Conservation (phyloP, 1,140 invertebrate genomes). For the Heterodera carotae region DNA sequence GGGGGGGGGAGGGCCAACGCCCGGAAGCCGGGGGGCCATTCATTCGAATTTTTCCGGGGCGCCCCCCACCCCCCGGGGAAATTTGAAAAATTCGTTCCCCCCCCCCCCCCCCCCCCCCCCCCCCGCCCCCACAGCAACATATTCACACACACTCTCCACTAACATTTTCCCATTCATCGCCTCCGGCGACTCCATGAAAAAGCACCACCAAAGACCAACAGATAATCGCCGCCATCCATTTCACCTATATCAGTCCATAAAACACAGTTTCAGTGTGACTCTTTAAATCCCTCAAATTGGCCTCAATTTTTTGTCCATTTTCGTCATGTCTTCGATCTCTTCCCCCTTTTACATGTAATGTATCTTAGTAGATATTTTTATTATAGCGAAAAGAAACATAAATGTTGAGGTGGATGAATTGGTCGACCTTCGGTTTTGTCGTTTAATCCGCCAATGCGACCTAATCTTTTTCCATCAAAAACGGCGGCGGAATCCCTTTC, state of each 20-base stretch:
- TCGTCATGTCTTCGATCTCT: not conserved
- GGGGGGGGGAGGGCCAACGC: too few relatives aligned
- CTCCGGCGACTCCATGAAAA: not conserved
- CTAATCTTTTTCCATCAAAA: too few relatives aligned
- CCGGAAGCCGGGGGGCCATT: not conserved
- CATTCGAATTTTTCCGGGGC: not conserved
- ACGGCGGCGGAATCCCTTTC: too few relatives aligned
- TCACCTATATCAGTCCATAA: too few relatives aligned
- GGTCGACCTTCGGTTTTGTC: too few relatives aligned
- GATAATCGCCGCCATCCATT: not conserved
- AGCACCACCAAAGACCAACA: not conserved
- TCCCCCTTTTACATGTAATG: too few relatives aligned
- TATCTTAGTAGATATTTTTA: too few relatives aligned
- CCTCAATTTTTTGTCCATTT: not conserved
- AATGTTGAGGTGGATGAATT: too few relatives aligned
- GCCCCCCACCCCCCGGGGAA: not conserved
- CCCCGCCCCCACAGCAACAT: not conserved
- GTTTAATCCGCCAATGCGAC: too few relatives aligned
- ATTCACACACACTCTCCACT: too few relatives aligned
- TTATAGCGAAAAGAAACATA: too few relatives aligned
- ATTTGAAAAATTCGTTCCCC: not conserved
- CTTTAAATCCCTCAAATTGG: not conserved
- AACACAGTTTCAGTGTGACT: not conserved
- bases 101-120: too few relatives aligned
- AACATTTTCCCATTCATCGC: not conserved